Evolutionary conservation across 2,113 vertebrate genomes (phyloP).

Genomic region (Triplophysa rosa): DNA sequence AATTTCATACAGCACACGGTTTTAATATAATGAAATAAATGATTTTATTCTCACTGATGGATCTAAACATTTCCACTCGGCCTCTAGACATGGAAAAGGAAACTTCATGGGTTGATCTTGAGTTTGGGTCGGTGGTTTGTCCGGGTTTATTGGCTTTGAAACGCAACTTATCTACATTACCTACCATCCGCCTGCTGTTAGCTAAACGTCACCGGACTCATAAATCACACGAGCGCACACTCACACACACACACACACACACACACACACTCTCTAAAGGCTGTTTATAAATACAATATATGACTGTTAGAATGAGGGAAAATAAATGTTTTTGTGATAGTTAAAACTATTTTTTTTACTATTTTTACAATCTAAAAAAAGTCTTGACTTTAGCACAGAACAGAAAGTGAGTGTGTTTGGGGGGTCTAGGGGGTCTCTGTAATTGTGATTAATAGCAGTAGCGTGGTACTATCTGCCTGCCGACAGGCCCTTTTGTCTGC

Average conservation of each 20-base stretch:
- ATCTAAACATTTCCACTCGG: not conserved
- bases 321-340: constrained; percentile 13
- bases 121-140: not conserved
- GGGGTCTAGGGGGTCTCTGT: constrained; percentile 76
- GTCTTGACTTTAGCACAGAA: constrained; percentile 45
- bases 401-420: constrained; percentile 66
- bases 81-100: not conserved
- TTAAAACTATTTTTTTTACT: not conserved
- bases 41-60: not conserved
- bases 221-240: constrained; percentile 71
- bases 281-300: not conserved
- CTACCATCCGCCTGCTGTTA: constrained; percentile 77
- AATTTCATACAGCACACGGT: constrained; percentile 49
- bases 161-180: constrained; percentile 79
- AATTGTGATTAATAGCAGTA: constrained; percentile 99
- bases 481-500: constrained; percentile 95
- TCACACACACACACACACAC: constrained; percentile 29
- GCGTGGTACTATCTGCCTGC: constrained; percentile 88
- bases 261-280: not conserved
- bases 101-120: no score
- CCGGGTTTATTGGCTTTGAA: constrained; percentile 49
- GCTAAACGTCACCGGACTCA: constrained; percentile 79
- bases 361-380: not conserved
- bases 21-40: not conserved
- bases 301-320: not conserved